Base-by-base conservation (phyloP, 2,113 vertebrate species). In the Edolisoma coerulescens region DNA sequence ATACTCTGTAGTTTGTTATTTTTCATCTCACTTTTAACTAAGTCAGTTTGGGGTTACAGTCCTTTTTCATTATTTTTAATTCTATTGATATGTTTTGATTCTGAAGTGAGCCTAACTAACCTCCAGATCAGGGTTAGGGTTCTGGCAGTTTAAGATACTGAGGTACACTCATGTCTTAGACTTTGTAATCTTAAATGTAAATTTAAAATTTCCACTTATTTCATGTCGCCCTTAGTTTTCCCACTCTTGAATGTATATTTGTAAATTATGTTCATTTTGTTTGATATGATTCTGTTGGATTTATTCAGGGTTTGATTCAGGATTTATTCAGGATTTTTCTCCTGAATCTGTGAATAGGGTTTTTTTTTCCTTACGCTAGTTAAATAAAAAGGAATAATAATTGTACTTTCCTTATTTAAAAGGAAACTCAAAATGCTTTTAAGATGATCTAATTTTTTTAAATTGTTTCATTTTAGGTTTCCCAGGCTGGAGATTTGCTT, bases 401-500 rank as follows among this genome's bases (percentile, higher is more conserved):
- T 23, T 78, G 7, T 56, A 54, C 18, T 74, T 65, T n/a, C 9
- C 11, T 18, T 33, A 7, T 53, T 65, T 76, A 63, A 82, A 75
- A n/a, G 9, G 12, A 23, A 50, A 44, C 22, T 61, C 64, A 9
- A 81, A 84, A 17, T 32, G 33, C 35, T 73, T 73, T 52, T 23
- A 70, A 69, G 44, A 47, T 17, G 45, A 11, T 59, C 45, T 87
- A 14, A 45, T 21, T 74, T 73, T 47, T 65, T 49, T 13, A 1
- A n/a, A 24, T 59, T 39, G 37, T 78, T 88, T 93, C 89, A 23
- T 96, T 96, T 50, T 89, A 99, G 99, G 99, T 99, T 96, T 99
- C 98, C 61, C 99, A 99, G 85, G 99, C 99, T 92, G 99, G 99
- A 93, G 99, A 99, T 97, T 95, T 99, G 97, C 98, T 99, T 94